Evolutionary conservation across 2,888 invertebrate genomes (phyloP), one percentile per base, ranked within the genome.

Genomic region (Catocala fraxini): DNA sequence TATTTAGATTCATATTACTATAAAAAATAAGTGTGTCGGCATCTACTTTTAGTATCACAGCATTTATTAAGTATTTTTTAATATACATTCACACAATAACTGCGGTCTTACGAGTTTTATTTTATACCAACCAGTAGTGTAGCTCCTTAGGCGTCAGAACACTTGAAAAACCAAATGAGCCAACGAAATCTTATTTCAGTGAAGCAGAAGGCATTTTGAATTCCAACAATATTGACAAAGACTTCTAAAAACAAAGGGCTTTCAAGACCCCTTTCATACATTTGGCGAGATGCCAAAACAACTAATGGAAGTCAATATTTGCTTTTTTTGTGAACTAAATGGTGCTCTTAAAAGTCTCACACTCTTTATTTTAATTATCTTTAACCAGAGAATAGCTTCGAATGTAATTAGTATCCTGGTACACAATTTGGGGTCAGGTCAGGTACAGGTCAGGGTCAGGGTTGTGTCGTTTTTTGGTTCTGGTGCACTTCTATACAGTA

Each of bases 161-260:
- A 52, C 59, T 69, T 60, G 67, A 72, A 70, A 82, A 77, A 66
- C 69, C 67, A 64, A 75, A 79, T 75, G 64, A 79, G 75, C 73
- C 58, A 56, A 65, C 53, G 58, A 80, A 76, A 79, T 79, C 75
- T 77, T 79, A 66, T 75, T 69, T 77, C 83, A 84, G 83, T 79
- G 35, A 48, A 65, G 59, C 63, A 66, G 56, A 62, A 74, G 67
- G 57, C 71, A 70, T 70, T 81, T 73, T 77, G 75, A 75, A 75
- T 69, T 78, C 71, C 57, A 77, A 79, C 80, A 82, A 83, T 82
- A 82, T 84, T 81, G 81, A 86, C 82, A 83, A 79, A 83, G 82
- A 79, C 80, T 70, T 79, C 75, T 71, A 79, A 84, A 85, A 84
- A 85, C 85, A 86, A 84, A 84, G 74, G 82, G 79, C 78, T 79